Conservation (phyloP, 2,888 invertebrate genomes). For the Gastrophysa polygoni region DNA sequence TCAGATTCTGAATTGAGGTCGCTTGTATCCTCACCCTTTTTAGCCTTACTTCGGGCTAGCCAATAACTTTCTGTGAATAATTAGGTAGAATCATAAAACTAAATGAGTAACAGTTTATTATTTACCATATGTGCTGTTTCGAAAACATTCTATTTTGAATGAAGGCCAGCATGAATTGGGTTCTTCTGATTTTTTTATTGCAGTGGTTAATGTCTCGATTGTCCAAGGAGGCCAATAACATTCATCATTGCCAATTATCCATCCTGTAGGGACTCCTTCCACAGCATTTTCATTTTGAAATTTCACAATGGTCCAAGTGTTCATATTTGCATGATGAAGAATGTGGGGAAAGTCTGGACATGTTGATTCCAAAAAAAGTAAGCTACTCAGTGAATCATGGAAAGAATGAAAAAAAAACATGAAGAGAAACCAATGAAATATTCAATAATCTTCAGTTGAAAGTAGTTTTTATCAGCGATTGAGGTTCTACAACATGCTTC, state of each 20-base stretch:
- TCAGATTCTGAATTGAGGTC: slow-evolving; percentile 4
- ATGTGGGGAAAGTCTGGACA: too few relatives aligned
- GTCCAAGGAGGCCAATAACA: slow-evolving; percentile 4
- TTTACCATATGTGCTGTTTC: background rate
- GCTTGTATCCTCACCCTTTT: background rate
- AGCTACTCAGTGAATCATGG: too few relatives aligned
- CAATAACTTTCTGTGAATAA: background rate
- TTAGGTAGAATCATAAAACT: background rate
- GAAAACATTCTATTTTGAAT: slow-evolving; percentile 4
- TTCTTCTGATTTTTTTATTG: slow-evolving; percentile 3
- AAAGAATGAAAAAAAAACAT: too few relatives aligned
- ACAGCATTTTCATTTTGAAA: background rate
- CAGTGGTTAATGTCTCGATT: background rate
- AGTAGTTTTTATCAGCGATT: too few relatives aligned
- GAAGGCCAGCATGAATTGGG: slow-evolving; percentile 5
- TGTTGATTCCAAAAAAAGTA: background rate
- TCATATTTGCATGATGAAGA: background rate
- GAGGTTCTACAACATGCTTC: too few relatives aligned
- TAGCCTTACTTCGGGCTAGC: background rate
- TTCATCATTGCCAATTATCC: background rate
- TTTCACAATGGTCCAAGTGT: slow-evolving; percentile 2
- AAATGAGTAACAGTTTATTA: background rate
- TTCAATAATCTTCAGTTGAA: too few relatives aligned
- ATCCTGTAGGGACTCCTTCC: background rate
- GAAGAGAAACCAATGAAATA: background rate